A percentile compares a stretch with the other conserved stretches of the same genome.
phyloP scores from a whole-genome alignment of 2,888 invertebrate species.

The Chalcis sispes region DNA sequence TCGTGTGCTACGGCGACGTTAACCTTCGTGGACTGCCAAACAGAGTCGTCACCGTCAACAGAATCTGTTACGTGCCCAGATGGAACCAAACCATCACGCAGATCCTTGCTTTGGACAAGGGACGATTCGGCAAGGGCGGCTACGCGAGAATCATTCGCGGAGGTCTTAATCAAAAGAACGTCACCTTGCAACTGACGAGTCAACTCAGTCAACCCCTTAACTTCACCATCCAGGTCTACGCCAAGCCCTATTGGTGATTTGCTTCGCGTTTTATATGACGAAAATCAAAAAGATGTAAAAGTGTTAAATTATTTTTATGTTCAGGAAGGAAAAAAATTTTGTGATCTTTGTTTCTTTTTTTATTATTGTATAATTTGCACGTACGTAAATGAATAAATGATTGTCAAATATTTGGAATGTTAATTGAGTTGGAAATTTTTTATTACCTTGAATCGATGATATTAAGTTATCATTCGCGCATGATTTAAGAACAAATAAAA shows the following conservation, averaged over 20 bases:
- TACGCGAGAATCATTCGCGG: conserved; percentile 32
- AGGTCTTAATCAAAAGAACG: conserved; percentile 41
- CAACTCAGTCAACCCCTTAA: conserved; percentile 53
- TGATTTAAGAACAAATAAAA: too few species aligned
- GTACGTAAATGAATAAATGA: too few species aligned
- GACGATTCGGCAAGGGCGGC: conserved; percentile 36
- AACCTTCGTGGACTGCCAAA: conserved; percentile 5
- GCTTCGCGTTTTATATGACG: too few species aligned
- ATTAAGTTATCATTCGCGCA: too few species aligned
- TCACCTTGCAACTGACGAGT: conserved; percentile 47
- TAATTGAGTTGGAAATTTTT: too few species aligned
- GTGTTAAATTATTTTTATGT: too few species aligned
- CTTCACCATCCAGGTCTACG: conserved; percentile 55
- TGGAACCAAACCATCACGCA: conserved; percentile 45
- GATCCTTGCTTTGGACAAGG: conserved; percentile 38
- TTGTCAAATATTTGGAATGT: too few species aligned
- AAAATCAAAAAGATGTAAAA: too few species aligned
- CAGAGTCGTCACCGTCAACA: conserved; percentile 10
- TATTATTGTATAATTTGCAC: too few species aligned
- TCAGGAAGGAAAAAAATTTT: too few species aligned
- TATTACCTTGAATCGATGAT: too few species aligned
- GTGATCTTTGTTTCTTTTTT: too few species aligned
- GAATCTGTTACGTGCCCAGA: conserved; percentile 34
- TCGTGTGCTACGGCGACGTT: conserved; percentile 36
- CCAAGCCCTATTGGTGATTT: conserved; percentile 37